Percentiles rank a stretch among this genome's conserved stretches.
Conservation (phyloP, 1,140 invertebrate genomes). For the Papilio glaucus region DNA sequence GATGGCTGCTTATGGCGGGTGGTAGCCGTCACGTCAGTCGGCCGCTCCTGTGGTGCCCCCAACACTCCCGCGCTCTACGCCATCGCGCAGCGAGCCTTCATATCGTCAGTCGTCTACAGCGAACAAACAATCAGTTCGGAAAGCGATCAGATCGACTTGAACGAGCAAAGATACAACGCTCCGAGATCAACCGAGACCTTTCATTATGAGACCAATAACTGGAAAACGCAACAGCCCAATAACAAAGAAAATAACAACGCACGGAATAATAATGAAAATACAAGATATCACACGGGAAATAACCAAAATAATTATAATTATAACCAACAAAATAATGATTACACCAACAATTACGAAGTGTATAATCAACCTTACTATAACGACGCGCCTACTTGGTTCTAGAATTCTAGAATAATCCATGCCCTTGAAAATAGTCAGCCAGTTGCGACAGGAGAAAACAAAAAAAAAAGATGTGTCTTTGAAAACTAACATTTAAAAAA, state of each 20-base stretch:
- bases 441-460: too few relatives aligned
- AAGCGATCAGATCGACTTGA: conserved; percentile 11
- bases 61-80: conserved; percentile 85
- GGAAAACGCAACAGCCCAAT: conserved; percentile 33
- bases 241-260: too few relatives aligned
- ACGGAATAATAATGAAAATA: neutral
- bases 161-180: conserved; percentile 34
- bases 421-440: too few relatives aligned
- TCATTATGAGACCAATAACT: conserved; percentile 37
- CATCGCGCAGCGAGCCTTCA: conserved; percentile 53
- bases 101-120: conserved; percentile 57
- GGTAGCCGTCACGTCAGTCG: conserved; percentile 86
- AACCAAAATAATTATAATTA: conserved; percentile 32
- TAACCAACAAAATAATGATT: conserved; percentile 35
- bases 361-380: conserved; percentile 19
- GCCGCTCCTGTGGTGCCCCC: conserved; percentile 81
- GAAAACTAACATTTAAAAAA: too few relatives aligned
- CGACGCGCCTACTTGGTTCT: conserved; percentile 6
- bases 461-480: too few relatives aligned
- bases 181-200: conserved; percentile 20
- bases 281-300: neutral
- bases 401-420: neutral
- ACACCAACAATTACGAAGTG: conserved; percentile 25
- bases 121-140: conserved; percentile 9
- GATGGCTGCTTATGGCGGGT: conserved; percentile 82